phyloP scores from a whole-genome alignment of 2,113 vertebrate genomes.

The Psophia crepitans region DNA sequence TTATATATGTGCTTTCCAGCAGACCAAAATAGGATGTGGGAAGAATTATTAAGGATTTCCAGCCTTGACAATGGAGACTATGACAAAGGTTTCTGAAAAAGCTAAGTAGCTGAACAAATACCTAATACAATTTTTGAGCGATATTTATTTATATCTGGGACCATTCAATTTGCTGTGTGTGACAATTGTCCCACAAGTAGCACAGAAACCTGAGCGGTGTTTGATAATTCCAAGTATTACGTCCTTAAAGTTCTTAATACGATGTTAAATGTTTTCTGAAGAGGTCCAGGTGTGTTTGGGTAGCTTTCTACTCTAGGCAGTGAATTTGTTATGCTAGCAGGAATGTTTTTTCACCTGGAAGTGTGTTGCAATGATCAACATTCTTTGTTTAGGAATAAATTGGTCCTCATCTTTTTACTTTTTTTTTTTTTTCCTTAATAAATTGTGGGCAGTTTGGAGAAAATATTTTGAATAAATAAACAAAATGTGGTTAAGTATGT shows the following conservation, averaged over 20 bases:
- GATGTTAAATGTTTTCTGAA: constrained; percentile 58
- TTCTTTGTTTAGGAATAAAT: neutral
- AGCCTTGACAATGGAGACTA: neutral
- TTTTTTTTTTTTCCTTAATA: neutral
- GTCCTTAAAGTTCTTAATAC: constrained; percentile 50
- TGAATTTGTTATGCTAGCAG: constrained; percentile 67
- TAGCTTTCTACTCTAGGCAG: constrained; percentile 1
- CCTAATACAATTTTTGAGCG: neutral
- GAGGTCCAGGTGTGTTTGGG: constrained; percentile 61
- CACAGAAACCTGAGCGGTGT: neutral
- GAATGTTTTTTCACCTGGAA: constrained; percentile 66
- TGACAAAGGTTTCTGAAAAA: neutral
- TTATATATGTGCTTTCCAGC: rapidly evolving
- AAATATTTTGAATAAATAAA: neutral
- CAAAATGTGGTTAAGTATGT: neutral
- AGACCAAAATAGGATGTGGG: rapidly evolving
- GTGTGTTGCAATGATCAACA: neutral
- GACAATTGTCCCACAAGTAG: neutral
- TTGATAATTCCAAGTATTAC: constrained; percentile 46
- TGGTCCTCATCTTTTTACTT: neutral
- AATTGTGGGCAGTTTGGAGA: neutral
- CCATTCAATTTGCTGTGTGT: neutral
- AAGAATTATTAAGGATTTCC: neutral
- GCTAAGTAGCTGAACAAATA: neutral
- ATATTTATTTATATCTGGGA: neutral